Conservation (phyloP, 2,113 vertebrate genomes). For the Hipposideros armiger region DNA sequence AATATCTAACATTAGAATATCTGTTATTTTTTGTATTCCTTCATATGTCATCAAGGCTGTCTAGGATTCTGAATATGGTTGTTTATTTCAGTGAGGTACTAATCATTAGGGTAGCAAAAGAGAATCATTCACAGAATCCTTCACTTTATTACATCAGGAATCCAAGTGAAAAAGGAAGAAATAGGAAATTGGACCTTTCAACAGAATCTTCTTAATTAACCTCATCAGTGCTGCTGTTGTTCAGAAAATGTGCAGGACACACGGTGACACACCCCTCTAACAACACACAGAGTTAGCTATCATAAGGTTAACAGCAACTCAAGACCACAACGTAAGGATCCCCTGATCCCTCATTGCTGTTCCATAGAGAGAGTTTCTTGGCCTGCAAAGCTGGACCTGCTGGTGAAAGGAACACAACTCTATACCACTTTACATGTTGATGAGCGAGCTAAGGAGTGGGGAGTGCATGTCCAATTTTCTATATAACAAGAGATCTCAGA, state of each 20-base stretch:
- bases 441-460: background rate
- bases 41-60: background rate
- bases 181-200: background rate
- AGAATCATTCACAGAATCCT: background rate
- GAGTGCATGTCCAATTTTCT: background rate
- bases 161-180: background rate
- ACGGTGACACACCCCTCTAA: background rate
- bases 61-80: background rate
- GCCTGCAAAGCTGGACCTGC: background rate
- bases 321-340: background rate
- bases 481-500: background rate
- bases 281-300: background rate
- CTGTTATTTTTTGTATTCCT: background rate
- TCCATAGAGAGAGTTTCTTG: background rate
- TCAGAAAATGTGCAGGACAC: background rate
- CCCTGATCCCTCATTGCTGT: background rate
- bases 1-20: background rate
- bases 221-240: background rate
- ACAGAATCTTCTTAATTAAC: background rate
- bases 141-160: background rate
- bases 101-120: slow-evolving; percentile 18
- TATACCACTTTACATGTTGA: background rate
- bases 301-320: background rate
- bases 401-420: background rate
- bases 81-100: background rate